A percentile compares a stretch with the other conserved stretches of the same genome.
phyloP scores from a whole-genome alignment of 2,113 vertebrate genomes.

The Varanus salvator region DNA sequence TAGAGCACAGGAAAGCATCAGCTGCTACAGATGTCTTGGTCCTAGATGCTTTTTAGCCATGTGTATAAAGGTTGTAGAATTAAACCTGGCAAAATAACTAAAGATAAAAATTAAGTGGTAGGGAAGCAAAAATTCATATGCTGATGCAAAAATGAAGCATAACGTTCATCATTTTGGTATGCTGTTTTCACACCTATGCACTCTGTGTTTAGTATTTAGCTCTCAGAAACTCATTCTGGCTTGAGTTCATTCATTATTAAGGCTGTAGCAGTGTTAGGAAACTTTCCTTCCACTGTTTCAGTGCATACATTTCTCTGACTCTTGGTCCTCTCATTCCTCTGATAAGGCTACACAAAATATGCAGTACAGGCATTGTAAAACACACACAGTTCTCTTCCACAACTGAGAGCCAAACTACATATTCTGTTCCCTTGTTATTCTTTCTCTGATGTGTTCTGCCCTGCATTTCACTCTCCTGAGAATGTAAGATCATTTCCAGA shows the following conservation, averaged over 20 bases:
- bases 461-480: neutral
- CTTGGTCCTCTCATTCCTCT: neutral
- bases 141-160: neutral
- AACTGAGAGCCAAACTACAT: neutral
- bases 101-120: conserved; percentile 19
- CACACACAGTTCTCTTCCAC: neutral
- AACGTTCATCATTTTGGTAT: conserved; percentile 18
- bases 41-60: neutral
- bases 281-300: conserved; percentile 18
- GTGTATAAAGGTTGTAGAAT: conserved; percentile 12
- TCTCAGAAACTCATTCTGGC: neutral
- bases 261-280: neutral
- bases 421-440: neutral
- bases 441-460: neutral
- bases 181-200: conserved; percentile 10
- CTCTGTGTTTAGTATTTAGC: conserved; percentile 13
- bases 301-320: neutral
- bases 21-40: neutral
- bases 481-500: neutral
- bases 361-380: neutral
- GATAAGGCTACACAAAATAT: neutral
- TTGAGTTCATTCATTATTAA: conserved; percentile 7
- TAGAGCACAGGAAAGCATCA: neutral
- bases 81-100: conserved; percentile 26
- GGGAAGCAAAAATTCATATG: neutral